Conservation (phyloP, 2,797 vertebrate species). For the Galaxias olidus region DNA sequence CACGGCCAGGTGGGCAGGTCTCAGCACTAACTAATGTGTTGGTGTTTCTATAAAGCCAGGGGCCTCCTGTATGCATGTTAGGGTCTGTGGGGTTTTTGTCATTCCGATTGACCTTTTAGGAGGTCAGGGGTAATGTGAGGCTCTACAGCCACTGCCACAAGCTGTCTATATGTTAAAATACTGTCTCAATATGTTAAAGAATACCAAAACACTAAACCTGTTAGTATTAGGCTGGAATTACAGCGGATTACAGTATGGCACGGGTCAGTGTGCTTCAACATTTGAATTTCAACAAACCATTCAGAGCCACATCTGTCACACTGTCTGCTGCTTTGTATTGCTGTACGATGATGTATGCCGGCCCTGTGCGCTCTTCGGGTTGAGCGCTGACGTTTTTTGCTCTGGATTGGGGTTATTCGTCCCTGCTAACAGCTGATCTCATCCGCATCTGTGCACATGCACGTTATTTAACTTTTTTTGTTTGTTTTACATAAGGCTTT, state of each 20-base stretch:
- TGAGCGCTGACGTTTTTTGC: not conserved
- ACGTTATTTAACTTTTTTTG: not conserved
- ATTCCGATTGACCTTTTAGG: not conserved
- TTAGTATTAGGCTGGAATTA: not conserved
- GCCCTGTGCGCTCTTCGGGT: not conserved
- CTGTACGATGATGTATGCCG: too few species aligned
- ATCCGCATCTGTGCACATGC: slow-evolving; percentile 1
- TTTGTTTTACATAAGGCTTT: not conserved
- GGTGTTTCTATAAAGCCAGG: not conserved
- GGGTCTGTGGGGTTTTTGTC: not conserved
- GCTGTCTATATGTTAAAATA: too few species aligned
- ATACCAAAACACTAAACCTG: too few species aligned
- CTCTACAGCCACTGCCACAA: not conserved
- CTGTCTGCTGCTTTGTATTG: too few species aligned
- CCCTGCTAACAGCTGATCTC: not conserved
- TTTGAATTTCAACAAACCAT: too few species aligned
- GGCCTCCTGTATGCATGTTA: not conserved
- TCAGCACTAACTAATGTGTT: not conserved
- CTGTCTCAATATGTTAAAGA: too few species aligned
- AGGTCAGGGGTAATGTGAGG: not conserved
- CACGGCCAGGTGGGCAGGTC: not conserved
- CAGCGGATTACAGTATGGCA: not conserved
- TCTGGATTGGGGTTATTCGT: not conserved
- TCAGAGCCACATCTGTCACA: too few species aligned
- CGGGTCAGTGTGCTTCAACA: too few species aligned